Evolutionary conservation across 2,797 vertebrate species (phyloP).

Genomic region (Megaceryle alcyon): DNA sequence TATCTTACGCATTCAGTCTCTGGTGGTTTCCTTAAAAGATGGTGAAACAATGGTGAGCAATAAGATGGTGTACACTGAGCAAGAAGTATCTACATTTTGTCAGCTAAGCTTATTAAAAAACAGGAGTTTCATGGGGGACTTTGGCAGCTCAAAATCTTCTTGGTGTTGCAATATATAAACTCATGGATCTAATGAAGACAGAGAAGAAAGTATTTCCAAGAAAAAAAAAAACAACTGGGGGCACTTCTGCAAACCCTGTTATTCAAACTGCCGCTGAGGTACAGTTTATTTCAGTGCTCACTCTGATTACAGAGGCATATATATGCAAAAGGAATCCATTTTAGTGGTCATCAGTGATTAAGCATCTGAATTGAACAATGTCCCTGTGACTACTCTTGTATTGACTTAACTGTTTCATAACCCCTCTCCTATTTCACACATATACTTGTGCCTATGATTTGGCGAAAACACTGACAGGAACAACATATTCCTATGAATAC

Average conservation of each 20-base stretch:
- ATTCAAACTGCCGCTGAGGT: not conserved
- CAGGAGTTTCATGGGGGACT: not conserved
- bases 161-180: not conserved
- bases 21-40: slow-evolving; percentile 9
- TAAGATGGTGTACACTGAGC: not conserved
- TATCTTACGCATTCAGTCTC: not conserved
- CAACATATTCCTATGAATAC: not conserved
- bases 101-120: not conserved
- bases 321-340: not conserved
- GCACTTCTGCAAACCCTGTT: not conserved
- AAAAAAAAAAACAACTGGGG: not conserved
- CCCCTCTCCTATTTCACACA: not conserved
- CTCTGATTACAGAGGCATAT: not conserved
- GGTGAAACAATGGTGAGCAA: not conserved
- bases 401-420: not conserved
- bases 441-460: not conserved
- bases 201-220: not conserved
- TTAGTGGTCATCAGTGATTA: not conserved
- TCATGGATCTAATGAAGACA: not conserved
- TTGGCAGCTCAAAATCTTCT: not conserved
- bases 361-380: not conserved
- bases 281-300: not conserved
- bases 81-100: not conserved
- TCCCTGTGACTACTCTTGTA: not conserved
- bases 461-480: not conserved